A percentile compares a stretch with the other conserved stretches of the same genome.
phyloP scores from a whole-genome alignment of 92 coral and sea anemone species.

The Epizoanthus stellaris region DNA sequence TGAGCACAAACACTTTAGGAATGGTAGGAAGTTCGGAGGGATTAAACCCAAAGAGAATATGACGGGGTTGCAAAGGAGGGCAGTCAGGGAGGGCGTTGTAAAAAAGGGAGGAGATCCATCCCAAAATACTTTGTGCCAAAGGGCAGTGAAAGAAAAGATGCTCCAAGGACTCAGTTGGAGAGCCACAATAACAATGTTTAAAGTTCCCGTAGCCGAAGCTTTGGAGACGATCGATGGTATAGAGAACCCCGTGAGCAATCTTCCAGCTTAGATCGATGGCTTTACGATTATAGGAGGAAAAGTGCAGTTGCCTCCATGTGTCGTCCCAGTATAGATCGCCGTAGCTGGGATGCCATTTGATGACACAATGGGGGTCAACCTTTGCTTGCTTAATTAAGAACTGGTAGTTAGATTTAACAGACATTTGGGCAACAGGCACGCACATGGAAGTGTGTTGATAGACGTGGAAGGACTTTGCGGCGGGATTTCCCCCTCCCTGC shows the following conservation, averaged over 20 bases:
- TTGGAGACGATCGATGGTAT: conserved; percentile 27
- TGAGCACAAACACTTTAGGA: no score
- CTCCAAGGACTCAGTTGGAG: neutral
- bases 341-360: neutral
- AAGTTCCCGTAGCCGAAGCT: neutral
- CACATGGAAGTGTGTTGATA: neutral
- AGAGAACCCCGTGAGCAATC: conserved; percentile 52
- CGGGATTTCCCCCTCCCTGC: no score
- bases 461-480: no score
- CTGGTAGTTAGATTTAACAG: neutral
- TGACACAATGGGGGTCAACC: conserved; percentile 21
- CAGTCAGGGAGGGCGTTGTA: no score
- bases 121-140: no score
- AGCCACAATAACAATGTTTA: conserved; percentile 18
- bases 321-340: conserved; percentile 29
- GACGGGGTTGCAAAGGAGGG: no score
- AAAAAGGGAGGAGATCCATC: no score
- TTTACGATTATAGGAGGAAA: neutral
- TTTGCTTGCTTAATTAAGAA: neutral
- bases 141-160: no score
- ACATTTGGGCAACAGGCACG: neutral
- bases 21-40: no score
- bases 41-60: no score
- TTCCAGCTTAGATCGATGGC: conserved; percentile 41
- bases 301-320: conserved; percentile 31